phyloP scores from a whole-genome alignment of 1,140 invertebrate genomes.

The Drosophila triauraria region DNA sequence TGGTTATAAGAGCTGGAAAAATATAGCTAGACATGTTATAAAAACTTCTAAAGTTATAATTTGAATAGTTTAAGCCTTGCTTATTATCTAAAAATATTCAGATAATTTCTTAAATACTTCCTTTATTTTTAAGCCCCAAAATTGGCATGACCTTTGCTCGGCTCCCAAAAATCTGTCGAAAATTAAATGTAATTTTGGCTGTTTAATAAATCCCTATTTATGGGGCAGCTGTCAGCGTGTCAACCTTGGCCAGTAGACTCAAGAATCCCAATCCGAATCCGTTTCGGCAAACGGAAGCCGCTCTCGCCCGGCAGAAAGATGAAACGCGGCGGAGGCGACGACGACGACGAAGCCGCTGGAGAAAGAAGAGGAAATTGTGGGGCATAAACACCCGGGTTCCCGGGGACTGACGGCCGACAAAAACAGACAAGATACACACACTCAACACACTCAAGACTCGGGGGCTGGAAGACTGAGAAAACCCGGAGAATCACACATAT shows the following conservation, averaged over 20 bases:
- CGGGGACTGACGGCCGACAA: conserved; percentile 32
- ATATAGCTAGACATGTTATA: too few species aligned
- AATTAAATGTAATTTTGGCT: conserved; percentile 4
- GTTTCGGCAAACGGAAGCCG: conserved; percentile 39
- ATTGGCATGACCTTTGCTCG: neutral
- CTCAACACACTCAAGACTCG: neutral
- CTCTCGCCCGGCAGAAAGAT: conserved; percentile 10
- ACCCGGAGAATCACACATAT: conserved; percentile 45
- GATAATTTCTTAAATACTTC: too few species aligned
- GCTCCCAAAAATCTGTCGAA: neutral
- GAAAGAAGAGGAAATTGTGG: conserved; percentile 54
- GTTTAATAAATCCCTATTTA: conserved; percentile 18
- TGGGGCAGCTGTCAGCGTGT: conserved; percentile 12
- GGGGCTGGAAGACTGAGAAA: conserved; percentile 1
- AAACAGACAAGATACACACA: conserved; percentile 39
- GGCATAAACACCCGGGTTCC: conserved; percentile 50
- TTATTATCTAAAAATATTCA: too few species aligned
- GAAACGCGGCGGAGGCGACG: conserved; percentile 13
- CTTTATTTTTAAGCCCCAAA: neutral
- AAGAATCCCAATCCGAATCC: conserved; percentile 23
- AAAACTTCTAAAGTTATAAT: too few species aligned
- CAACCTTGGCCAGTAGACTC: conserved; percentile 7
- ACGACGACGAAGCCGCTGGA: conserved; percentile 4
- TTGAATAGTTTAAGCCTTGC: too few species aligned
- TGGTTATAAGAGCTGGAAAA: too few species aligned